Evolutionary conservation across 2,797 vertebrate genomes (phyloP), one percentile per base, ranked within the genome.

Genomic region (Semotilus atromaculatus): DNA sequence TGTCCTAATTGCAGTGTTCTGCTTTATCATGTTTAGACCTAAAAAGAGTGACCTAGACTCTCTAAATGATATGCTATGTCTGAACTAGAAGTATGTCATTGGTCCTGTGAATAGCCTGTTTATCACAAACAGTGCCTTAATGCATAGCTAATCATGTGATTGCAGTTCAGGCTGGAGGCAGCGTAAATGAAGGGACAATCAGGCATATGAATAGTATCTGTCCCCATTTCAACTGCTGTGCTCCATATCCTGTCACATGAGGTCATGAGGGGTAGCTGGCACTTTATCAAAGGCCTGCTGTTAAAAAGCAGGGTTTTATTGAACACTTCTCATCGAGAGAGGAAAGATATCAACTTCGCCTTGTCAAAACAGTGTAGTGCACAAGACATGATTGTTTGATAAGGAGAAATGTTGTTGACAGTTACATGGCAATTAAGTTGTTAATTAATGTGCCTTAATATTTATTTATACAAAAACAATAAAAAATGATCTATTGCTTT

Each of bases 231-330:
- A 74, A 21, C 91, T 90, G 83, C 92, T 91, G 66, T 2, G n/a
- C 16, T 81, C 81, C 78, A 36, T 84, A 86, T 89, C 79, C 86
- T 89, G 91, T 93, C 93, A 94, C 93, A 93, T 94, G 94, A 82
- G 84, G 72, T 92, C 93, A 91, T 92, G 93, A 95, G 85, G 9
- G 87, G 89, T 89, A 64, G 86, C 90, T 92, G 87, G 88, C 89
- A 87, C 87, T 86, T 85, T 88, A 91, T 94, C 90, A 93, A 93
- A 94, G 90, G 88, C 45, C 91, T 83, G 89, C 93, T 94, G 91
- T 94, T 90, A 89, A 64, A 81, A 86, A 86, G 78, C 40, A 51
- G 72, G 67, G 88, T 81, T 86, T 89, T 90, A 91, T 72, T 85
- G 89, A 84, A 23, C 40, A 38, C 53, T 51, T 68, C 73, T 51